Evolutionary conservation across 2,113 vertebrate species (phyloP), one percentile per base, ranked within the genome.

Genomic region (Sardina pilchardus): DNA sequence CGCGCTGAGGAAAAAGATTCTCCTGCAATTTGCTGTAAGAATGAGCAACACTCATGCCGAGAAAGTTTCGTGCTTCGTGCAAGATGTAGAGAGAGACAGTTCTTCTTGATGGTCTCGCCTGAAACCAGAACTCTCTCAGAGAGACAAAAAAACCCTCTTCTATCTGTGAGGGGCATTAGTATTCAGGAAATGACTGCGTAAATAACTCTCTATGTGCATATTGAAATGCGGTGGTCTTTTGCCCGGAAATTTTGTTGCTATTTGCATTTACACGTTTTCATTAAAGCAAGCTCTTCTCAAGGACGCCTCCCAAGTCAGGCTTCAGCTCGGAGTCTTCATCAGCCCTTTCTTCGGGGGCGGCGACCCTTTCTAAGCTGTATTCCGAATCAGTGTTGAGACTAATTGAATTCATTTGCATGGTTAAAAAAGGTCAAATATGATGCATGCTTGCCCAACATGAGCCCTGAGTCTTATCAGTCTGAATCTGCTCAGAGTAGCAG

Each of bases 361-460:
- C 14, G 34, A 75, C 67, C 67, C 26, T 30, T 75, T 36, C 34
- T 16, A 12, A 12, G 67, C 26, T 75, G 67, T 30, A 75, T 75
- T 75, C 67, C 17, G 30, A 75, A 75, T 36, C 16, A 12, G 16
- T 34, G 67, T 34, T 12, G 67, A 14, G 67, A 75, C 67, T 75
- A 75, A 75, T 75, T 34, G 67, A 75, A 75, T 75, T 75, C 67
- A 75, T 75, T 75, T 75, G 67, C 67, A 75, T 75, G 67, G 67
- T 75, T 75, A 34, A 75, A 36, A 75, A 75, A 75, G 67, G 67
- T 75, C 67, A 75, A 4, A 75, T 75, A 75, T 75, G 26, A 75
- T 75, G 67, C 67, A 75, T 30, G 36, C 67, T 67, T 67, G 59
- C 59, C 16, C 34, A 71, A 26, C 26, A 12, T 2, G 26, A 71